These are phyloP conservation scores for Austrolebias charrua DNA, from an alignment of 2,797 vertebrate genomes.

Conservation along the genomic window DNA sequence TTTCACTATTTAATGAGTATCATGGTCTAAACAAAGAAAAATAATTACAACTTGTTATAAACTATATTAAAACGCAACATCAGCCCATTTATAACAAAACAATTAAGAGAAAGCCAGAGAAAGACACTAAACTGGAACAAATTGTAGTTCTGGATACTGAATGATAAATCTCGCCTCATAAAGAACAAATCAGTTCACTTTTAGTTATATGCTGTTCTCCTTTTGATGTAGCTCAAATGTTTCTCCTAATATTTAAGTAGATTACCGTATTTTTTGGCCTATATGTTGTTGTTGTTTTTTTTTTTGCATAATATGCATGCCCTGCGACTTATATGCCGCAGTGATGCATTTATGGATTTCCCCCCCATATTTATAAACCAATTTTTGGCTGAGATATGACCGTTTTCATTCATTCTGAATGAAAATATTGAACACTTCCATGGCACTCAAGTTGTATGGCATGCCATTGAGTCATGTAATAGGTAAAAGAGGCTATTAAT, in stretches of 20 bases:
- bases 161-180: constrained; percentile 5
- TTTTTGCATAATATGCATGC: too few relatives aligned
- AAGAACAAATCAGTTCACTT: constrained; percentile 14
- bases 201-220: constrained; percentile 1
- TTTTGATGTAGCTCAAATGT: constrained; percentile 12
- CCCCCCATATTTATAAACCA: too few relatives aligned
- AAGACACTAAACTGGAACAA: constrained; percentile 10
- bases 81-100: constrained; percentile 53
- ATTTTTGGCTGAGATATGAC: too few relatives aligned
- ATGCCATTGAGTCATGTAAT: too few relatives aligned
- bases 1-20: constrained; percentile 75
- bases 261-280: too few relatives aligned
- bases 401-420: too few relatives aligned
- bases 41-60: constrained; percentile 63
- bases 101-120: constrained; percentile 35
- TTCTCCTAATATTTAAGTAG: constrained; percentile 10
- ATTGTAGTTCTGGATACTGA: constrained; percentile 4
- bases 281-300: too few relatives aligned
- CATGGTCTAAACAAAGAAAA: constrained; percentile 67
- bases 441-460: too few relatives aligned
- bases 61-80: constrained; percentile 42
- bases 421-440: too few relatives aligned
- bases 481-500: too few relatives aligned
- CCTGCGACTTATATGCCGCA: too few relatives aligned
- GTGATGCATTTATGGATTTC: too few relatives aligned